Base-by-base conservation (phyloP, 2,113 vertebrate genomes). In the Todiramphus saurophagus region DNA sequence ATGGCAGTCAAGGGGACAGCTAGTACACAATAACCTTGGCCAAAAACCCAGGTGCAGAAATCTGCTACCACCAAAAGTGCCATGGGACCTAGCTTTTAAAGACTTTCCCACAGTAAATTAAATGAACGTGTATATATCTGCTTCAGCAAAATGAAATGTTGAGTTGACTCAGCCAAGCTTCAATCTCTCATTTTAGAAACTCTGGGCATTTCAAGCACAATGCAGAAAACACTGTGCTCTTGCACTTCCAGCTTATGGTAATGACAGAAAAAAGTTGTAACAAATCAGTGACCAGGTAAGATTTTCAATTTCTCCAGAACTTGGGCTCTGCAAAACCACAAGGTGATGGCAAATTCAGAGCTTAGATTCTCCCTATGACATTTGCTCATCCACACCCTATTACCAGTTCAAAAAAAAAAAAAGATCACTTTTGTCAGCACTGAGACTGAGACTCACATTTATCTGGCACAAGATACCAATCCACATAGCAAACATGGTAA, bases 31-130 rank as follows among this genome's bases (percentile, higher is more conserved):
- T 91, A 95, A 94, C 87, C 87, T 95, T 94, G 94, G 91, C 93
- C 94, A 96, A 94, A 96, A 96, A 85, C 62, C 87, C 94, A 94
- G 56, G 66, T 96, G 89, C 94, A 96, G 91, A 97, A 96, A 96
- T 94, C 67, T 80, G 63, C 96, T 91, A 93, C 92, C 94, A 91
- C 81, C 4, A 31, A 91, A 96, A 85, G 78, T 91, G 83, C 78
- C 89, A 89, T 77, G 96, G 91, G 95, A 94, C 93, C n/a, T 63
- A 58, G 55, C 55, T 94, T 95, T 94, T 94, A 94, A 94, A 94
- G 94, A 89, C 89, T 94, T 94, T 96, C 94, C 78, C 96, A 94
- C 76, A 89, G 83, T 93, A 97, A 96, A 94, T 94, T 94, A 91
- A 96, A 96, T 94, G 78, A 59, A 95, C 85, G 41, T 60, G 64